A percentile compares a stretch with the other conserved stretches of the same genome.
Evolutionary conservation across 2,113 vertebrate species (phyloP).

Genomic region (Rattus norvegicus): GRCr8 NC_086029.1:89892501-89893000

Average conservation of each 20-base stretch:
- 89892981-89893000: not conserved
- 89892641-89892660: not conserved
- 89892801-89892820: not conserved
- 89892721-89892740: not conserved
- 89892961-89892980: not conserved
- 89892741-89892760: not conserved
- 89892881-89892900: not conserved
- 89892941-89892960: accelerated
- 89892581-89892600: not conserved
- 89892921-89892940: not conserved
- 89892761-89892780: not conserved
- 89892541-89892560: not conserved
- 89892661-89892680: not conserved
- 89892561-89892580: not conserved
- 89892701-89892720: not conserved
- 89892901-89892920: accelerated
- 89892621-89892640: not conserved
- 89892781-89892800: not conserved
- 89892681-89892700: not conserved
- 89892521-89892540: not conserved
- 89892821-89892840: not conserved
- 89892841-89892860: not conserved
- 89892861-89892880: not conserved
- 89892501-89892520: not conserved
- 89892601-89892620: not conserved